Conservation (phyloP, 1,140 invertebrate genomes). For the Anoplolepis gracilipes region DNA sequence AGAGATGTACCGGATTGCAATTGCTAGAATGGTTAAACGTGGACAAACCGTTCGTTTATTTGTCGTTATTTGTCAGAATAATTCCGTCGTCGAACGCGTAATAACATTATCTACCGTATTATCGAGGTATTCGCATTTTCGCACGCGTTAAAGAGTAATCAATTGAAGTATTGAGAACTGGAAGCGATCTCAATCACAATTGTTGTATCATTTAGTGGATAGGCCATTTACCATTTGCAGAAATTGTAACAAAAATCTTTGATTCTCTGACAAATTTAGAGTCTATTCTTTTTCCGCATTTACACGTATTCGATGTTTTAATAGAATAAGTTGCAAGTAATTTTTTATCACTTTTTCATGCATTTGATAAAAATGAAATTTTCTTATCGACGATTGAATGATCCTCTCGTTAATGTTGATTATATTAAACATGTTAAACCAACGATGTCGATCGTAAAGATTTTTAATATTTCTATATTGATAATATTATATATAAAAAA, state of each 20-base stretch:
- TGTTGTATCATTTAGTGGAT: slow-evolving; percentile 39
- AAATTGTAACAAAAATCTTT: slow-evolving; percentile 11
- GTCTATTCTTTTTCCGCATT: slow-evolving; percentile 11
- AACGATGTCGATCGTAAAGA: background rate
- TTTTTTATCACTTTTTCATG: background rate
- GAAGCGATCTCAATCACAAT: slow-evolving; percentile 46
- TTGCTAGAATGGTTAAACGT: slow-evolving; percentile 24
- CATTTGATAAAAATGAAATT: slow-evolving; percentile 9
- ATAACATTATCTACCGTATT: slow-evolving; percentile 38
- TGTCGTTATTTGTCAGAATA: slow-evolving; percentile 68
- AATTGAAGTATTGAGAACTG: slow-evolving; percentile 49
- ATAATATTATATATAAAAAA: slow-evolving; percentile 2
- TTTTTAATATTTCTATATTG: background rate
- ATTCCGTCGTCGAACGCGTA: slow-evolving; percentile 65
- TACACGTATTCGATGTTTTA: background rate
- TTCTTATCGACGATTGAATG: background rate
- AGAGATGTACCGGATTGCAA: background rate
- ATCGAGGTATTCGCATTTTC: slow-evolving; percentile 43
- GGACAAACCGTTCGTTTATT: slow-evolving; percentile 66
- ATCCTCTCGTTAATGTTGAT: background rate
- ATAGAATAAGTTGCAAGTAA: background rate
- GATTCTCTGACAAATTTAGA: slow-evolving; percentile 5
- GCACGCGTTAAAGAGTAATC: slow-evolving; percentile 37
- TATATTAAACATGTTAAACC: background rate
- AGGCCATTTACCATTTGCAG: slow-evolving; percentile 20